Percentiles rank a stretch among this genome's conserved stretches.
These are phyloP conservation scores for Agelastica alni DNA, from an alignment of 2,888 invertebrate genomes.

Conservation along the genomic window DNA sequence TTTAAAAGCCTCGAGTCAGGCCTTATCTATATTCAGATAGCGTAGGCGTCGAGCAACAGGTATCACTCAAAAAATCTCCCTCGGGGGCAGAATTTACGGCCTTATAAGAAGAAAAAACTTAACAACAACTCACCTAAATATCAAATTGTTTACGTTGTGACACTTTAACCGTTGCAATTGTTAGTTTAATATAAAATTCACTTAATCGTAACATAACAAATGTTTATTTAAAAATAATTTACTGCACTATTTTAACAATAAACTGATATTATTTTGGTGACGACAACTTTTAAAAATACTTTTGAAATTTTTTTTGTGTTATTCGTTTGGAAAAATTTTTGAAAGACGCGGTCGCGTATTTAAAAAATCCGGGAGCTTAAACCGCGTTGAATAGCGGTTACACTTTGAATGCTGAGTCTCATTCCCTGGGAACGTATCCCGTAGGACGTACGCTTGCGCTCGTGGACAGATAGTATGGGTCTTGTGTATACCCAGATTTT, in stretches of 20 bases:
- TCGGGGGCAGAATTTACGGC: background rate
- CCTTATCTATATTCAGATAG: conserved; percentile 1
- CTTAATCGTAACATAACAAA: background rate
- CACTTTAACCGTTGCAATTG: background rate
- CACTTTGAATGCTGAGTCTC: conserved; percentile 23
- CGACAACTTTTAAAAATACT: no score
- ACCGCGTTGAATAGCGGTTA: background rate
- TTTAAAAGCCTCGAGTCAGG: background rate
- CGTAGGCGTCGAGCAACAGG: conserved; percentile 10
- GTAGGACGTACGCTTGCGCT: conserved; percentile 27
- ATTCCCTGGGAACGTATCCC: conserved; percentile 29
- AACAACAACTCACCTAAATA: conserved; percentile 4
- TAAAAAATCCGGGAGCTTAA: background rate
- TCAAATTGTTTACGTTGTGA: background rate
- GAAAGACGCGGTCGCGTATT: background rate
- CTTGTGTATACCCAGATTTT: conserved; percentile 20
- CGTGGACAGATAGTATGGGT: conserved; percentile 12
- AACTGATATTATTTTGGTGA: no score
- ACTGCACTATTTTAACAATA: no score
- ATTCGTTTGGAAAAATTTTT: background rate
- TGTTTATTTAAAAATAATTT: no score
- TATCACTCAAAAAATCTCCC: background rate
- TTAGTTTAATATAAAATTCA: background rate
- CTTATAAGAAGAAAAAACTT: background rate
- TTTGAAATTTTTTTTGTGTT: background rate